Evolutionary conservation across 2,113 vertebrate genomes (phyloP).

Genomic region (Xenopus borealis): DNA sequence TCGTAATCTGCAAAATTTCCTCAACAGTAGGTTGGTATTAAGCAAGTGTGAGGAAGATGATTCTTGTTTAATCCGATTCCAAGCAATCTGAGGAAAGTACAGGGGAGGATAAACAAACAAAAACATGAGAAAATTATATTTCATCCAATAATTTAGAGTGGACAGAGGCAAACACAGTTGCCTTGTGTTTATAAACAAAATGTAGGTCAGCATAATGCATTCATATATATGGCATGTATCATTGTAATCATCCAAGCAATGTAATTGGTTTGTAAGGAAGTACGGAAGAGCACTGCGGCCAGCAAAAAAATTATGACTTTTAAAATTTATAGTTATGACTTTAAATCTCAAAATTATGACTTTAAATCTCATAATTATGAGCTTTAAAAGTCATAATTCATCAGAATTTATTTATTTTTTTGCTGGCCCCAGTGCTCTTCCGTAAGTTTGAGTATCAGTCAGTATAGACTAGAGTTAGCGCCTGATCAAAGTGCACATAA

Average conservation of each 20-base stretch:
- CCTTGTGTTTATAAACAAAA: neutral
- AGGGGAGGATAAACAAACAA: neutral
- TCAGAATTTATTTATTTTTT: no score
- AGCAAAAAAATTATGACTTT: no score
- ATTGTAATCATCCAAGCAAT: neutral
- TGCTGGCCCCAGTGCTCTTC: no score
- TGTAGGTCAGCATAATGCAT: conserved; percentile 1
- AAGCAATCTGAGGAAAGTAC: neutral
- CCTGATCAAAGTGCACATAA: neutral
- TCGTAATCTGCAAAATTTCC: conserved; percentile 9
- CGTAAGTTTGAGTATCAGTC: no score
- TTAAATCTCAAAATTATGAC: no score
- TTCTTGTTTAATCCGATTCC: neutral
- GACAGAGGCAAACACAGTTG: neutral
- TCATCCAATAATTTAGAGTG: neutral
- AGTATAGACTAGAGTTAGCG: neutral
- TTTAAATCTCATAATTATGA: no score
- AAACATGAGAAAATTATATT: neutral
- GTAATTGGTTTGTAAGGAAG: no score
- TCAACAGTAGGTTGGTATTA: conserved; percentile 8
- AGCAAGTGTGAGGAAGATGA: conserved; percentile 9
- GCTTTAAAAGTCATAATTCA: no score
- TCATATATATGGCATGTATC: neutral
- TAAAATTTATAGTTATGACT: no score
- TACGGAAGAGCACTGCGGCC: no score